Conservation (phyloP, 2,797 vertebrate genomes). For the Hydrocynus forskahlii region DNA sequence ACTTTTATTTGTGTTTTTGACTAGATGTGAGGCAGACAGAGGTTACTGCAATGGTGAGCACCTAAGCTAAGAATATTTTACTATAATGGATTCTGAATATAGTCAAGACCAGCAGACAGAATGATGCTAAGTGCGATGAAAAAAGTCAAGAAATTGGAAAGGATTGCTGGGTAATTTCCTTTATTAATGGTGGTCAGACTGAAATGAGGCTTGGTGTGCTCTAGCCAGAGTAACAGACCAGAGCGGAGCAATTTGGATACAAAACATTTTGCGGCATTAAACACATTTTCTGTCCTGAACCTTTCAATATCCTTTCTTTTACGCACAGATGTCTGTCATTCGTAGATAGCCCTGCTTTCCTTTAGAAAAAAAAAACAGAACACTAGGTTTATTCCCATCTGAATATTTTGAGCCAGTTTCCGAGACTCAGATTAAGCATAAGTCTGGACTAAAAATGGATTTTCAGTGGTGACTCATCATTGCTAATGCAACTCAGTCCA, state of each 20-base stretch:
- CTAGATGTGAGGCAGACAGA: neutral
- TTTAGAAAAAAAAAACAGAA: neutral
- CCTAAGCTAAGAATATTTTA: neutral
- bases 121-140: slow-evolving; percentile 28
- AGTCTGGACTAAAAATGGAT: neutral
- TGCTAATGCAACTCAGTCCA: neutral
- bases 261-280: slow-evolving; percentile 7
- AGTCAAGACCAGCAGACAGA: slow-evolving; percentile 3
- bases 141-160: slow-evolving; percentile 36
- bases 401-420: neutral
- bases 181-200: slow-evolving; percentile 36
- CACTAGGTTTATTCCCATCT: neutral
- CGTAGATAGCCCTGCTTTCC: neutral
- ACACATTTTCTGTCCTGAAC: neutral
- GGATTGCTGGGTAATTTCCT: slow-evolving; percentile 43
- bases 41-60: slow-evolving; percentile 11
- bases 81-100: neutral
- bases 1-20: neutral
- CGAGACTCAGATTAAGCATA: neutral
- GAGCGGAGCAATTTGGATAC: neutral
- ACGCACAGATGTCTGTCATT: neutral
- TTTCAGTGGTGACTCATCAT: neutral
- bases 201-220: slow-evolving; percentile 14
- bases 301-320: neutral
- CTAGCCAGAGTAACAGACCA: slow-evolving; percentile 4